Conservation (phyloP, 2,797 vertebrate species). For the Masticophis lateralis region DNA sequence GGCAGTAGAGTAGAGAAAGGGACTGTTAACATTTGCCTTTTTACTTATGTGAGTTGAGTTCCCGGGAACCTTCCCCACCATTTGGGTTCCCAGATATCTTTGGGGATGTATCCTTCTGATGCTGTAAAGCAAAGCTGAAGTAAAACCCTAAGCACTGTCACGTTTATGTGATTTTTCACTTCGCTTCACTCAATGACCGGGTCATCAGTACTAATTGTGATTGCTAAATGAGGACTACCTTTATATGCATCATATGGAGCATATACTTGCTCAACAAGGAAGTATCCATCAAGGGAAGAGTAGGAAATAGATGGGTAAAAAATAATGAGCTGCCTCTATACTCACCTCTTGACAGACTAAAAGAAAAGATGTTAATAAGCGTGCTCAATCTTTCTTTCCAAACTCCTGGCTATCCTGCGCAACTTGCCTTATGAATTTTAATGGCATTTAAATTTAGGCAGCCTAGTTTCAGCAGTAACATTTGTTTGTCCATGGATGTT, state of each 20-base stretch:
- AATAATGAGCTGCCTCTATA: neutral
- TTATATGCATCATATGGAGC: neutral
- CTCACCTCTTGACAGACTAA: neutral
- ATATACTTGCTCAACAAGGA: neutral
- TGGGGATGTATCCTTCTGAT: neutral
- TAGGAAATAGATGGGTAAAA: neutral
- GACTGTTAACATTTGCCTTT: neutral
- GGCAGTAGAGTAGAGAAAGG: neutral
- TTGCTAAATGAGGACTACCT: neutral
- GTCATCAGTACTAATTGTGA: neutral
- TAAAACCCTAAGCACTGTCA: neutral
- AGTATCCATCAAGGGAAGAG: neutral
- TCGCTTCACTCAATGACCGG: neutral
- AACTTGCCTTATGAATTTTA: neutral
- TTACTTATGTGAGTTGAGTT: neutral
- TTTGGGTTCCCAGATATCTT: neutral
- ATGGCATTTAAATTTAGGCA: constrained; percentile 3
- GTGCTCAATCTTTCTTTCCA: neutral
- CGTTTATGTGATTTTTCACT: neutral
- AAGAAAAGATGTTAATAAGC: neutral
- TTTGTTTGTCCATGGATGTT: neutral
- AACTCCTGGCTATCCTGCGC: neutral
- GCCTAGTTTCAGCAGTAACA: neutral
- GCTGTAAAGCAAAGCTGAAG: neutral
- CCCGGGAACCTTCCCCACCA: neutral